These are phyloP conservation scores for Taxidea taxus DNA, from an alignment of 2,113 vertebrate genomes.

Conservation along the genomic window DNA sequence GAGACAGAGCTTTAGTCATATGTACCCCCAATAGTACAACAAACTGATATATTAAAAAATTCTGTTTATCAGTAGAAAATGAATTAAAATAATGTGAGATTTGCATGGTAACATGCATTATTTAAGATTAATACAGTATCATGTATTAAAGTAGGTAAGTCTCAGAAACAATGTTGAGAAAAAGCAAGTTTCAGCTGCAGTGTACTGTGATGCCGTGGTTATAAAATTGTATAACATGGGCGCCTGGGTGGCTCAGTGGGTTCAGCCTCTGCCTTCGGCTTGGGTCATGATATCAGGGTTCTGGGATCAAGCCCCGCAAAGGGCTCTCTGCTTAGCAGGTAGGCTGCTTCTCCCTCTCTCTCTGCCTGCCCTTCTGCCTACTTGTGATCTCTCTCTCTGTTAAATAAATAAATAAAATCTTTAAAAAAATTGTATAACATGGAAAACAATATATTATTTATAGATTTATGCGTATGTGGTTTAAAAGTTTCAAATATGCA, in stretches of 20 bases:
- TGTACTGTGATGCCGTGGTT: background rate
- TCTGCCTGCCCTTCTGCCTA: too few relatives aligned
- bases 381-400: too few relatives aligned
- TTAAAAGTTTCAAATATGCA: conserved; percentile 13
- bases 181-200: background rate
- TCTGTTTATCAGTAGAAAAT: background rate
- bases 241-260: too few relatives aligned
- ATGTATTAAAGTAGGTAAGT: background rate
- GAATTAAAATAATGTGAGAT: conserved; percentile 25
- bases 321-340: too few relatives aligned
- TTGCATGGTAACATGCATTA: background rate
- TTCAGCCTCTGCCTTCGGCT: too few relatives aligned
- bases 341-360: too few relatives aligned
- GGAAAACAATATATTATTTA: background rate
- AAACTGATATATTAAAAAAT: background rate
- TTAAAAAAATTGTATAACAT: conserved; percentile 17
- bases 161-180: conserved; percentile 4
- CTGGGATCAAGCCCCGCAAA: too few relatives aligned
- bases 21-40: background rate
- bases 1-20: background rate
- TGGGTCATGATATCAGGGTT: too few relatives aligned
- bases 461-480: background rate
- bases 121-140: background rate
- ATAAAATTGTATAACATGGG: too few relatives aligned
- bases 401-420: too few relatives aligned